phyloP scores from a whole-genome alignment of 2,888 invertebrate genomes.

The Pseudeuparius sepicola region DNA sequence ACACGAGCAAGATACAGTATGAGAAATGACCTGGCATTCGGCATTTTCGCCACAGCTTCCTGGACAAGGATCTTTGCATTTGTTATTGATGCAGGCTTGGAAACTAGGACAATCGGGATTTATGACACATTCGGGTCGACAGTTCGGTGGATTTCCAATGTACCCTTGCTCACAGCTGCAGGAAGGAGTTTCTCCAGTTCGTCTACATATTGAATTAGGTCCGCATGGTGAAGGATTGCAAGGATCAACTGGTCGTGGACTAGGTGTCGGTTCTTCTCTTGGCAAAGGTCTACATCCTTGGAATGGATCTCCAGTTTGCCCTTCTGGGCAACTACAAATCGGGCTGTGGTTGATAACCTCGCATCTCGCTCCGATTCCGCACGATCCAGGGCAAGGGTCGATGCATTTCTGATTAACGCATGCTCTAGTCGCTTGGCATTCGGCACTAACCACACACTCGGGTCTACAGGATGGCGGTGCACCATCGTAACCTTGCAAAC shows the following conservation, averaged over 20 bases:
- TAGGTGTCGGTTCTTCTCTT: constrained; percentile 35
- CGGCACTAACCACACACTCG: constrained; percentile 43
- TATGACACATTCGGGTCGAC: constrained; percentile 73
- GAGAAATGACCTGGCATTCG: constrained; percentile 68
- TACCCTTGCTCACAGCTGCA: constrained; percentile 72
- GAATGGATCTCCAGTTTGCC: constrained; percentile 69
- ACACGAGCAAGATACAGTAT: constrained; percentile 75
- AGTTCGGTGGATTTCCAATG: constrained; percentile 70
- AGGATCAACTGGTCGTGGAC: constrained; percentile 42
- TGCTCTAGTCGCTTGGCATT: constrained; percentile 43
- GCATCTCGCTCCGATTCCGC: constrained; percentile 45
- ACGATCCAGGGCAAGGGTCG: constrained; percentile 48
- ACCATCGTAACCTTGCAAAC: constrained; percentile 43
- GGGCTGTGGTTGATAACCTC: constrained; percentile 46
- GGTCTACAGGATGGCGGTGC: constrained; percentile 47
- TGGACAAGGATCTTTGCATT: constrained; percentile 73
- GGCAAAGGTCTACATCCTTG: constrained; percentile 56
- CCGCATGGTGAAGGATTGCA: constrained; percentile 76
- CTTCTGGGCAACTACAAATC: constrained; percentile 45
- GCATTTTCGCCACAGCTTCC: constrained; percentile 73
- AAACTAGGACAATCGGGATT: constrained; percentile 71
- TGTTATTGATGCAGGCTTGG: constrained; percentile 70
- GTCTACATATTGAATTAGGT: constrained; percentile 64
- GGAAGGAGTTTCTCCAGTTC: constrained; percentile 54
- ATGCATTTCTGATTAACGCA: constrained; percentile 46